A percentile compares a stretch with the other conserved stretches of the same genome.
Evolutionary conservation across 1,140 invertebrate genomes (phyloP).

Genomic region (Pogonus chalceus): DNA sequence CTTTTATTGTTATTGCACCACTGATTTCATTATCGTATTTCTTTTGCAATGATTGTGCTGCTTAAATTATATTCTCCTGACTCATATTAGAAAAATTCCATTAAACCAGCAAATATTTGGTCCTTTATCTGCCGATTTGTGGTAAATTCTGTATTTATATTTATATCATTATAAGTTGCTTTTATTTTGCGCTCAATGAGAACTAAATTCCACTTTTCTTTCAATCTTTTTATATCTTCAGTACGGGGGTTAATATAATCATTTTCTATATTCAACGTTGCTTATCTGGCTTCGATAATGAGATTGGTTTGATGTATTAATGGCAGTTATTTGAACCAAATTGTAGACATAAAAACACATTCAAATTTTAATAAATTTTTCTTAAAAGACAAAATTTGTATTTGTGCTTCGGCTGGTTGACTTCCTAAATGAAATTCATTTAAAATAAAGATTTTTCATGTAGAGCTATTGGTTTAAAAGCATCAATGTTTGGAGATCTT

Average conservation of each 20-base stretch:
- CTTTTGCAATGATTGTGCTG: neutral
- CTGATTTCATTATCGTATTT: neutral
- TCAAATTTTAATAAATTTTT: conserved; percentile 8
- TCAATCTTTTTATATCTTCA: conserved; percentile 2
- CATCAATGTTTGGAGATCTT: too few relatives aligned
- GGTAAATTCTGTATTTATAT: neutral
- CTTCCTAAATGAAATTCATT: too few relatives aligned
- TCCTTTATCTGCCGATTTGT: neutral
- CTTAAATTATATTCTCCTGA: neutral
- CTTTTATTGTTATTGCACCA: neutral
- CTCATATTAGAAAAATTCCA: neutral
- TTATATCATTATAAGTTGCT: neutral
- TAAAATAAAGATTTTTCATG: too few relatives aligned
- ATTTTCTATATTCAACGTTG: conserved; percentile 1
- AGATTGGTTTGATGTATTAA: conserved; percentile 8
- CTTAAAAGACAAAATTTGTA: conserved; percentile 3
- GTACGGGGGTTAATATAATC: neutral
- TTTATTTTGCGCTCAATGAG: neutral
- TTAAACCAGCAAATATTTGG: too few relatives aligned
- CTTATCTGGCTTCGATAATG: neutral
- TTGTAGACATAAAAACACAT: conserved; percentile 6
- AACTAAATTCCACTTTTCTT: neutral
- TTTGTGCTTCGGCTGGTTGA: too few relatives aligned
- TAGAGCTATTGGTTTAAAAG: too few relatives aligned
- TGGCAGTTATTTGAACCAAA: neutral